Evolutionary conservation across 2,888 invertebrate species (phyloP).

Genomic region (Cremastinae sp.): DNA sequence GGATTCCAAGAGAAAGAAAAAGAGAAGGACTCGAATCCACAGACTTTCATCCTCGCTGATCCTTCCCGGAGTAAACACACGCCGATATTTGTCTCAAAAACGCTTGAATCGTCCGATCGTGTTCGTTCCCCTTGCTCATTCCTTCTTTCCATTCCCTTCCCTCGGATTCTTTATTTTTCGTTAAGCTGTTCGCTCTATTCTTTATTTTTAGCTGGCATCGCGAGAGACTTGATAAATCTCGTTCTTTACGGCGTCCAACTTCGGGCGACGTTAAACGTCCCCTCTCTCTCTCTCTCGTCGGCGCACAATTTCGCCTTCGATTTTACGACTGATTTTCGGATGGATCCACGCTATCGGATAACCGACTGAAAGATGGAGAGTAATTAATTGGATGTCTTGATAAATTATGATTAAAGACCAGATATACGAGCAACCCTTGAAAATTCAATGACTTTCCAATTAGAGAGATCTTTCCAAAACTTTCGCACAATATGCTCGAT

Average conservation of each 20-base stretch:
- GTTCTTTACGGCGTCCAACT: conserved; percentile 44
- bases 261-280: conserved; percentile 23
- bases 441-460: neutral
- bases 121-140: conserved; percentile 3
- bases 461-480: too few species aligned
- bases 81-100: neutral
- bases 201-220: conserved; percentile 6
- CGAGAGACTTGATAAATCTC: conserved; percentile 26
- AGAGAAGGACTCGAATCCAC: conserved; percentile 29
- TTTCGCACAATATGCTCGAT: too few species aligned
- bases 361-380: neutral
- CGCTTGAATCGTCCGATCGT: too few species aligned
- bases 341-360: conserved; percentile 6
- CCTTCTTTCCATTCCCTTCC: conserved; percentile 9
- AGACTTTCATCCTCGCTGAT: conserved; percentile 44
- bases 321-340: conserved; percentile 34
- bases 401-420: conserved; percentile 8
- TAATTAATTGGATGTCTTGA: conserved; percentile 18
- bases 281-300: neutral
- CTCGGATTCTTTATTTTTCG: conserved; percentile 6
- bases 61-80: conserved; percentile 8
- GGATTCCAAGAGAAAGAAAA: conserved; percentile 49
- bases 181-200: neutral
- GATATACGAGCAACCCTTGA: neutral
- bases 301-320: conserved; percentile 57